phyloP scores from a whole-genome alignment of 2,113 vertebrate species.

The Antigone vipio region DNA sequence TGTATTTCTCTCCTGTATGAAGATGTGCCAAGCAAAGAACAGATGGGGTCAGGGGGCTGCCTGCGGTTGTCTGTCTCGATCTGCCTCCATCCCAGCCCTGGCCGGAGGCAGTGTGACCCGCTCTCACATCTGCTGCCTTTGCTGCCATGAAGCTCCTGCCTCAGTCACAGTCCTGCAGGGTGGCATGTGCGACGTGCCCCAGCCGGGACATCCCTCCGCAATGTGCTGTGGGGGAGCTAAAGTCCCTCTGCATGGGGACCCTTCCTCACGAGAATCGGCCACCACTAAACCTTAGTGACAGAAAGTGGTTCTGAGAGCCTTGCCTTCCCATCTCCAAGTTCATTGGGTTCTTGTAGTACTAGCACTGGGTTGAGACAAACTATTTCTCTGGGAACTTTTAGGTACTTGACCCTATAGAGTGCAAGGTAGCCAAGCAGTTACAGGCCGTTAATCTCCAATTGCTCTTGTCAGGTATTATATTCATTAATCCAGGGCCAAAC shows the following conservation, averaged over 20 bases:
- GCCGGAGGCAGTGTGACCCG: background rate
- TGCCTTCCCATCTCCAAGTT: background rate
- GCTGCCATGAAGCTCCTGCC: background rate
- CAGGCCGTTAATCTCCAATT: constrained; percentile 23
- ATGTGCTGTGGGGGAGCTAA: background rate
- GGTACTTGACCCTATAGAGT: background rate
- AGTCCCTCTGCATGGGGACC: background rate
- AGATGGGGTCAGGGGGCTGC: background rate
- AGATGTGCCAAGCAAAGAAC: background rate
- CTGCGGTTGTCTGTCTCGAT: background rate
- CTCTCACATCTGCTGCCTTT: background rate
- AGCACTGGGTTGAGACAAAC: background rate
- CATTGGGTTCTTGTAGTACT: background rate
- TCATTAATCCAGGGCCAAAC: background rate
- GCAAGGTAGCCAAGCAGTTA: background rate
- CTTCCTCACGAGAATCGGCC: background rate
- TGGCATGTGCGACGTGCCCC: accelerated
- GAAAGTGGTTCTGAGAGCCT: background rate
- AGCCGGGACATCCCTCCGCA: accelerated
- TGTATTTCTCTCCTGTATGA: accelerated
- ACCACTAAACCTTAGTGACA: background rate
- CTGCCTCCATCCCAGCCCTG: background rate
- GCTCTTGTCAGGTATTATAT: background rate
- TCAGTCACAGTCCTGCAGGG: background rate
- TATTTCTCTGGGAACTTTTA: background rate